Evolutionary conservation across 2,797 vertebrate species (phyloP).

Genomic region (Meriones psammophilus): DNA sequence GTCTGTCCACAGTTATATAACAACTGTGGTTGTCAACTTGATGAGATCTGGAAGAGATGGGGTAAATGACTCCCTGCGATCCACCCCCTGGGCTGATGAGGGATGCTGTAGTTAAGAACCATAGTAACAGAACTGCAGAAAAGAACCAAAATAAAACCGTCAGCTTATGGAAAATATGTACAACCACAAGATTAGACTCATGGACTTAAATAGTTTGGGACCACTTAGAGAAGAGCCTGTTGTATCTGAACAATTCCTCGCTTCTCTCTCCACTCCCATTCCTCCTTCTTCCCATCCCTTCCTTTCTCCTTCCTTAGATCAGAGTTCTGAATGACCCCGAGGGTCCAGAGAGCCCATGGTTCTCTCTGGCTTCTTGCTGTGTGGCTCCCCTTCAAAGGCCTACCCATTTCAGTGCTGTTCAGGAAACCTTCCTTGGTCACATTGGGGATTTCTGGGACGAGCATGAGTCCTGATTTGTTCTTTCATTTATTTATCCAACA

Average conservation of each 20-base stretch:
- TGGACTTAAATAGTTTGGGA: neutral
- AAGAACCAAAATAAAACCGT: neutral
- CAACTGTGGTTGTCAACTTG: neutral
- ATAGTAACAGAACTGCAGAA: neutral
- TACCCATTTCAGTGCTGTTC: rapidly evolving
- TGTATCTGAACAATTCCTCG: neutral
- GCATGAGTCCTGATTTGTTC: neutral
- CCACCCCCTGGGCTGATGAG: neutral
- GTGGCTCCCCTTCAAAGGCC: neutral
- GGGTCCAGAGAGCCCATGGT: neutral
- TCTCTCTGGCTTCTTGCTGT: neutral
- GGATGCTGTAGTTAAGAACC: neutral
- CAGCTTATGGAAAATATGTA: neutral
- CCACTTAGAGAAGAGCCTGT: neutral
- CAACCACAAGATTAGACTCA: neutral
- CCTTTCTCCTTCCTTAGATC: neutral
- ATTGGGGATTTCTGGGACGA: no score
- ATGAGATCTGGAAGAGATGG: neutral
- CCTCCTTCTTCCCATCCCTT: neutral
- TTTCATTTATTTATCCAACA: neutral
- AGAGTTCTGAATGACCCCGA: neutral
- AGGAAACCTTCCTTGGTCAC: neutral
- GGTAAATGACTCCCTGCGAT: neutral
- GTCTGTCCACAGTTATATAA: neutral
- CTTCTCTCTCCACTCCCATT: neutral